phyloP scores from a whole-genome alignment of 2,797 vertebrate genomes.

The Sebastiscus albofasciatus region DNA sequence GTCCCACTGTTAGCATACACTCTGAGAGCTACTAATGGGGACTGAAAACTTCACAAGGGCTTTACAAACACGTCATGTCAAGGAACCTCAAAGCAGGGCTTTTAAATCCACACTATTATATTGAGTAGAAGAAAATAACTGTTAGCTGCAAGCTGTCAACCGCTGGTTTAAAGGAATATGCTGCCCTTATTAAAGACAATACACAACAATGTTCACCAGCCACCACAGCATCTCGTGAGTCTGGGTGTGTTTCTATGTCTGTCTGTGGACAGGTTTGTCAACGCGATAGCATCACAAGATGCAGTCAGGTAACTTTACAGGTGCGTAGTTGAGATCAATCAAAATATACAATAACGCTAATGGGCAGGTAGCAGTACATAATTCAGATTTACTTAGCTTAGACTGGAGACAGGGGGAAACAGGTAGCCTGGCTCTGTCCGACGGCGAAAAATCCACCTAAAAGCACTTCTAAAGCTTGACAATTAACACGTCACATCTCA shows the following conservation, averaged over 20 bases:
- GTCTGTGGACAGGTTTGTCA: too few relatives aligned
- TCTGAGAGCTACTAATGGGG: not conserved
- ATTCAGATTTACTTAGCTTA: not conserved
- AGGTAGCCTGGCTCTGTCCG: not conserved
- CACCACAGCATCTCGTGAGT: too few relatives aligned
- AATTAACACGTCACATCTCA: not conserved
- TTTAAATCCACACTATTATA: too few relatives aligned
- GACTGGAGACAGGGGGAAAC: not conserved
- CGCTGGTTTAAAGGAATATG: not conserved
- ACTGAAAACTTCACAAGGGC: not conserved
- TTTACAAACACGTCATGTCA: not conserved
- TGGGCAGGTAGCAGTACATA: not conserved
- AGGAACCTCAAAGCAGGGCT: not conserved
- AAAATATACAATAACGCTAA: not conserved
- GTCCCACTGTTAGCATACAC: not conserved
- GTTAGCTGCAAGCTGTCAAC: not conserved
- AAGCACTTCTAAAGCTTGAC: not conserved
- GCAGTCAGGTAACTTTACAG: too few relatives aligned
- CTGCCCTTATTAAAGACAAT: not conserved
- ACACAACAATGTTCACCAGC: too few relatives aligned
- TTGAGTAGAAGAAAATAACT: too few relatives aligned
- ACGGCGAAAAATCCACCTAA: not conserved
- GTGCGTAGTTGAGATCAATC: too few relatives aligned
- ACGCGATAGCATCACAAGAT: too few relatives aligned
- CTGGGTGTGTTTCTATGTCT: too few relatives aligned